Percentiles rank a stretch among this genome's conserved stretches.
Evolutionary conservation across 2,797 vertebrate species (phyloP).

Genomic region (Gallirallus australis): DNA sequence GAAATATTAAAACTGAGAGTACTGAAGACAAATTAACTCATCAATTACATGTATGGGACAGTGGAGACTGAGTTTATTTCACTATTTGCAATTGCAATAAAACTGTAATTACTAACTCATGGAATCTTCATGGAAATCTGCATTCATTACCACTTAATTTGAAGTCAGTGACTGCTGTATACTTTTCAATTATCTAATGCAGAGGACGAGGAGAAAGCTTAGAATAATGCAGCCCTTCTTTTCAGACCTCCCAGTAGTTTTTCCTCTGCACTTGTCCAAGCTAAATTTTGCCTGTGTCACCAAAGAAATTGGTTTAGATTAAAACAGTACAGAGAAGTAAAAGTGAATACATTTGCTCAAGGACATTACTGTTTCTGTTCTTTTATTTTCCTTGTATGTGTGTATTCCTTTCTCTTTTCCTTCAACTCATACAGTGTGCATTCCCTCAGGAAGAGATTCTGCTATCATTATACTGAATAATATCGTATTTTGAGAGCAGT

Average conservation of each 20-base stretch:
- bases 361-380: background rate
- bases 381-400: background rate
- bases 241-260: constrained; percentile 23
- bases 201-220: constrained; percentile 24
- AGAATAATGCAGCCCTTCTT: constrained; percentile 51
- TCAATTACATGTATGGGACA: constrained; percentile 79
- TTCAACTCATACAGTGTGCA: background rate
- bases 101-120: constrained; percentile 82
- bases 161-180: constrained; percentile 66
- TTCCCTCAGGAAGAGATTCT: background rate
- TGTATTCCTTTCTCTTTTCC: background rate
- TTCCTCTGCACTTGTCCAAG: constrained; percentile 20
- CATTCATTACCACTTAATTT: constrained; percentile 77
- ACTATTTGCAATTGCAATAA: constrained; percentile 81
- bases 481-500: background rate
- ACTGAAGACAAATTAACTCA: constrained; percentile 85
- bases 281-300: constrained; percentile 54
- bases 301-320: constrained; percentile 41
- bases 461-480: background rate
- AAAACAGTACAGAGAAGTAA: constrained; percentile 52
- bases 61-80: constrained; percentile 80
- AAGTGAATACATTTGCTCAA: constrained; percentile 57
- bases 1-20: constrained; percentile 76
- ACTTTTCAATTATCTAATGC: constrained; percentile 42
- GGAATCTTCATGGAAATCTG: constrained; percentile 76